Evolutionary conservation across 2,113 vertebrate species (phyloP), one percentile per base, ranked within the genome.

Genomic region (Cyanoliseus patagonus): DNA sequence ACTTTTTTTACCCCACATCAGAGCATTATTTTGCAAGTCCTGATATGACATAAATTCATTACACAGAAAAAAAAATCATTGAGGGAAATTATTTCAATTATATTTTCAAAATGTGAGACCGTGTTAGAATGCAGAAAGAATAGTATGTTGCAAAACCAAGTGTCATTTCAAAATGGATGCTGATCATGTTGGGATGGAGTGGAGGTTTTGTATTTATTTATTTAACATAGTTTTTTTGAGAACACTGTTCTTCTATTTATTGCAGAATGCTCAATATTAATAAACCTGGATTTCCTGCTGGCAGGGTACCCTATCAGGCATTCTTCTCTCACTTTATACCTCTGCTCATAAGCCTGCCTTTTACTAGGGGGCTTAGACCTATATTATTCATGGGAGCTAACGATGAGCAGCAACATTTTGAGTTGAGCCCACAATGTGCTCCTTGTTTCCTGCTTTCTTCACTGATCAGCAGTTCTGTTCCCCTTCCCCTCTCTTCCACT

Each of bases 401-500:
- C 0, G 42, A 44, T 47, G 35, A 68, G 49, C 66, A n/a, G 84
- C 69, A 35, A 17, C 73, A 17, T 76, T 73, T 61, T n/a, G 35
- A 62, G 46, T 1, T 4, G 80, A 83, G 64, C 80, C 88, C 46
- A 39, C 47, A 22, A 52, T 3, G 55, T 39, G 64, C 42, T 27
- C 72, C 64, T 53, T 51, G 35, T 68, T 59, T 66, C 76, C 74
- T 91, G 70, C 62, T 89, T 30, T 52, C 59, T 86, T 79, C 89
- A 5, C 41, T 63, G 78, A n/a, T 73, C 84, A 82, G 66, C 84
- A 57, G 44, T 90, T 76, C 81, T 28, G n/a, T 8, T 83, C 91
- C 55, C 78, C 91, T 85, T 80, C 84, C 83, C 92, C 89, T 86
- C 80, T 96, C 64, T 88, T 77, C 85, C 72, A 22, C 24, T 46